Evolutionary conservation across 2,113 vertebrate species (phyloP), one percentile per base, ranked within the genome.

Genomic region (Pampusana beccarii): DNA sequence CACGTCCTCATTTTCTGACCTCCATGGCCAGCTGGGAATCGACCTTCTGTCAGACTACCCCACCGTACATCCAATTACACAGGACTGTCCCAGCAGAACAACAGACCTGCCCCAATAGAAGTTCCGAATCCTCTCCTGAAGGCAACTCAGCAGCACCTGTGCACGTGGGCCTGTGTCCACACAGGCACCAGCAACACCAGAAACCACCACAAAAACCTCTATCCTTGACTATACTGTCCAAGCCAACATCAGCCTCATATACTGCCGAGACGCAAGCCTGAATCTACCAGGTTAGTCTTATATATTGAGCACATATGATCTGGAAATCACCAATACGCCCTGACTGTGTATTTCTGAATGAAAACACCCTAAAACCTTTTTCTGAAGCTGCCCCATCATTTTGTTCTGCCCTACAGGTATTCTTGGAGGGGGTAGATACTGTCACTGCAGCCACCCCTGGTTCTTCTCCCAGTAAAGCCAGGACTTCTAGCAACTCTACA

Each of bases 91-190:
- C 2, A 1, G 25, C 62, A 93, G 40, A 44, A 29, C 13, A 75
- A 62, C 5, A 38, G 67, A 80, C 11, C 26, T 24, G 40, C 19
- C 54, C 24, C 9, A 5, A 60, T 31, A 67, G 44, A 74, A 57
- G 64, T 53, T 23, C 38, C 5, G 2, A 86, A 74, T 46, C 12
- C 11, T 31, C 23, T 91, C 46, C 87, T 25, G 24, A 74, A 81
- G 61, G 61, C 16, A 50, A 17, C 25, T 78, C 42, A 29, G 46
- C 28, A 66, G 40, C 19, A 69, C 21, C 23, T 2, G 0, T 23
- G 13, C 18, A 17, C 1, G 0, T 6, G 36, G 10, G 36, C 0
- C 50, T 28, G 24, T n/a, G 21, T 4, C 38, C 65, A 75, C 58
- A 29, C 8, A 48, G n/a, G 38, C 38, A 70, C 7, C 61, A 50